phyloP scores from a whole-genome alignment of 2,888 invertebrate species.

The Caprella mutica region DNA sequence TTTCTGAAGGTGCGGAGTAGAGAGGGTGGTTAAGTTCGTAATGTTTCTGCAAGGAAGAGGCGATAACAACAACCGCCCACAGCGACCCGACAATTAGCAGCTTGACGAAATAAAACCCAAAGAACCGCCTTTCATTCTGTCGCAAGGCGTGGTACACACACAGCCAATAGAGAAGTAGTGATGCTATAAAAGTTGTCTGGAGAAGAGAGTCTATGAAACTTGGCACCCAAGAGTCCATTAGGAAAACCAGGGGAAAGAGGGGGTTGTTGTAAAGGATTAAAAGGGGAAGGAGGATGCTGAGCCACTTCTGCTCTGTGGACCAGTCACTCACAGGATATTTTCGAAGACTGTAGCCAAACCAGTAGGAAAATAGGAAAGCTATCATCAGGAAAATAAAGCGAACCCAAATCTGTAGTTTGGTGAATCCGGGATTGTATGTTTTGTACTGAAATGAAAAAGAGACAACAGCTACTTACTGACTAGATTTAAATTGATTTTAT shows the following conservation, averaged over 20 bases:
- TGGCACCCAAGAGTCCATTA: constrained; percentile 77
- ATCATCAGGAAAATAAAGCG: constrained; percentile 80
- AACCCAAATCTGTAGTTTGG: constrained; percentile 95
- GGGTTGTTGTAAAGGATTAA: constrained; percentile 88
- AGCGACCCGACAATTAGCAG: constrained; percentile 69
- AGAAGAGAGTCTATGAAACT: constrained; percentile 82
- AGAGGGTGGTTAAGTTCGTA: constrained; percentile 82
- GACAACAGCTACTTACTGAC: too few species aligned
- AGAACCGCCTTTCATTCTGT: constrained; percentile 74
- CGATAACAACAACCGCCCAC: constrained; percentile 72
- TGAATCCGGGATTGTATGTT: constrained; percentile 89
- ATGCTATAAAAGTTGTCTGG: constrained; percentile 78
- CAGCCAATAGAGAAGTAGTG: constrained; percentile 83
- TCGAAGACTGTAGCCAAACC: constrained; percentile 78
- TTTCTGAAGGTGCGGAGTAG: constrained; percentile 44
- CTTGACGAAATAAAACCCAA: constrained; percentile 84
- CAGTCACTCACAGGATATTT: constrained; percentile 81
- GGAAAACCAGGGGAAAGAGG: constrained; percentile 77
- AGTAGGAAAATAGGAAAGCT: constrained; percentile 71
- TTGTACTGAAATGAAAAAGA: constrained; percentile 61
- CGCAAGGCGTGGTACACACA: constrained; percentile 89
- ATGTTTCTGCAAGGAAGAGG: constrained; percentile 81
- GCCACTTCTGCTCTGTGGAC: constrained; percentile 97
- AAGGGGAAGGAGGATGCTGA: constrained; percentile 72
- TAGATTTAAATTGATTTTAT: too few species aligned